Conservation (phyloP, 2,888 invertebrate genomes). For the Pseudococcus jackbeardsleyi region DNA sequence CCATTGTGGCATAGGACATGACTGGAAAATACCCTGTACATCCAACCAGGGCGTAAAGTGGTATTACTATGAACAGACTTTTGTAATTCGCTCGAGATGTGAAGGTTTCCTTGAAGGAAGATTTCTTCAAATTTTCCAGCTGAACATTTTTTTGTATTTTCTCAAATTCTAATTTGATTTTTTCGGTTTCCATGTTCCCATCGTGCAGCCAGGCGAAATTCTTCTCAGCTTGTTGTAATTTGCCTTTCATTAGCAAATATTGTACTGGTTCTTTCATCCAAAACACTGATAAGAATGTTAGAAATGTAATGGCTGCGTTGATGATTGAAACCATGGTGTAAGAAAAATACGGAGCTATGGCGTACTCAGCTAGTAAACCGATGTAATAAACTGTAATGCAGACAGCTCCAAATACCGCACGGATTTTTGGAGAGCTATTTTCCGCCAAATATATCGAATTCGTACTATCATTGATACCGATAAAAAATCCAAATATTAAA, state of each 20-base stretch:
- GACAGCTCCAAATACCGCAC: slow-evolving; percentile 67
- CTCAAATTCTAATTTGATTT: neutral
- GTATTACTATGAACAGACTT: neutral
- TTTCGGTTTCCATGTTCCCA: neutral
- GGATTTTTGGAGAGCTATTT: slow-evolving; percentile 66
- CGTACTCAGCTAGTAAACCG: slow-evolving; percentile 67
- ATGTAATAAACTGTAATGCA: slow-evolving; percentile 67
- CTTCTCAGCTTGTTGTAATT: neutral
- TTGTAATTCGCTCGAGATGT: slow-evolving; percentile 13
- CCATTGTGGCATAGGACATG: slow-evolving; percentile 13
- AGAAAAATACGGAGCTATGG: slow-evolving; percentile 66
- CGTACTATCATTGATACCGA: slow-evolving; percentile 67
- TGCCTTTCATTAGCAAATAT: slow-evolving; percentile 65
- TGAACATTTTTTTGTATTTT: slow-evolving; percentile 20
- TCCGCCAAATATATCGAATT: slow-evolving; percentile 67
- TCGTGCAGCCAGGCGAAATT: slow-evolving; percentile 31
- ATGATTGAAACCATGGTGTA: slow-evolving; percentile 65
- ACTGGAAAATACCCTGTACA: slow-evolving; percentile 32
- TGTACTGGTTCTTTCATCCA: slow-evolving; percentile 67
- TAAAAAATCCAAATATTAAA: slow-evolving; percentile 67
- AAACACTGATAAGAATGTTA: slow-evolving; percentile 64
- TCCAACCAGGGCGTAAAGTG: neutral
- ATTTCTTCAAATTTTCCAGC: neutral
- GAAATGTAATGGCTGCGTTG: slow-evolving; percentile 65
- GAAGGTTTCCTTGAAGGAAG: neutral